phyloP scores from a whole-genome alignment of 2,113 vertebrate genomes.

The Erinaceus europaeus region DNA sequence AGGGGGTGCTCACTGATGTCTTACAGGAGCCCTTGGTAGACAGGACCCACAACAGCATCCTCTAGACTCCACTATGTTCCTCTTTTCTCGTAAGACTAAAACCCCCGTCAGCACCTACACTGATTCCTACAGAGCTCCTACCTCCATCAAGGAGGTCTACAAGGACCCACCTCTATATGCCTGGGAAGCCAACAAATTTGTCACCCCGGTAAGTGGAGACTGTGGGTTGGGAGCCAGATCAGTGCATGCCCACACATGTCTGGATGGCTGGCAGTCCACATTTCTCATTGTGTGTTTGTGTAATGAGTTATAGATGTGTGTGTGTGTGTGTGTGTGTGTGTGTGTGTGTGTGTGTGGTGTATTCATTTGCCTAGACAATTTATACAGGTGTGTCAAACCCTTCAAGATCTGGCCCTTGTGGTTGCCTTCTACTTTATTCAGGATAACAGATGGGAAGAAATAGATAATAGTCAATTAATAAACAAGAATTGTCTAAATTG shows the following conservation, averaged over 20 bases:
- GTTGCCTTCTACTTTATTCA: not conserved
- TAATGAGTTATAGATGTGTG: slow-evolving; percentile 25
- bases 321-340: not conserved
- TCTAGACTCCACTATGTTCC: slow-evolving; percentile 63
- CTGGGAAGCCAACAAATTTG: slow-evolving; percentile 74
- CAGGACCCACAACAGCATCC: not conserved
- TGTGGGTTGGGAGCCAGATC: not conserved
- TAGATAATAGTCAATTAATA: slow-evolving; percentile 10
- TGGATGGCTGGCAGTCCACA: not conserved
- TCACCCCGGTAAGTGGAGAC: slow-evolving; percentile 69
- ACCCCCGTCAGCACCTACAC: slow-evolving; percentile 77
- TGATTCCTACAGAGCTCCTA: slow-evolving; percentile 59
- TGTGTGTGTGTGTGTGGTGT: not conserved
- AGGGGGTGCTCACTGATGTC: slow-evolving; percentile 40
- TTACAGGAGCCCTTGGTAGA: slow-evolving; percentile 39
- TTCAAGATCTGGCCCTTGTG: not conserved
- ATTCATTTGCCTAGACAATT: slow-evolving; percentile 30
- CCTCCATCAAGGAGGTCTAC: slow-evolving; percentile 61
- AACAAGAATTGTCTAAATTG: slow-evolving; percentile 12
- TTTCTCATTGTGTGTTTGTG: not conserved
- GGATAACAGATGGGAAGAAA: not conserved
- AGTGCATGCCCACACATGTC: not conserved
- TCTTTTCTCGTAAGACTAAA: slow-evolving; percentile 70
- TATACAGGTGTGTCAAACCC: slow-evolving; percentile 14
- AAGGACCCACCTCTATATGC: slow-evolving; percentile 7